Evolutionary conservation across 2,113 vertebrate genomes (phyloP).

Genomic region (Podilymbus podiceps): DNA sequence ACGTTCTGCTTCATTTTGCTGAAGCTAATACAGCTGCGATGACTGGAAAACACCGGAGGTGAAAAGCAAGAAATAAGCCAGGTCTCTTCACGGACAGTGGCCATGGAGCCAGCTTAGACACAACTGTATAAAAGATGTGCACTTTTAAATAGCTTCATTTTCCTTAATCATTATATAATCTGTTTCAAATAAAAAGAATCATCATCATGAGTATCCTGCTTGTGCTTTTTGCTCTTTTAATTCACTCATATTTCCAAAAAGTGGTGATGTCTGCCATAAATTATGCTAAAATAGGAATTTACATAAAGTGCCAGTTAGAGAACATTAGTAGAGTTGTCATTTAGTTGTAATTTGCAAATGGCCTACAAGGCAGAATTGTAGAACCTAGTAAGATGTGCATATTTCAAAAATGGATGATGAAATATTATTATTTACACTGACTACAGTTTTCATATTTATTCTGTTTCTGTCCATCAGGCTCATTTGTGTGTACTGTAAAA

Average conservation of each 20-base stretch:
- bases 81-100: not conserved
- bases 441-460: not conserved
- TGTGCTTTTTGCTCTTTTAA: not conserved
- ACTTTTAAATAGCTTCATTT: not conserved
- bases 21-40: not conserved
- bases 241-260: not conserved
- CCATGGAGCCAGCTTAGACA: not conserved
- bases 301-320: not conserved
- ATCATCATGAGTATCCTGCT: rapidly evolving
- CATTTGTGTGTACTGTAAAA: not conserved
- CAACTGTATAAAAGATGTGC: not conserved
- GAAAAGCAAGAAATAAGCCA: not conserved
- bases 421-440: not conserved
- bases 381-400: not conserved
- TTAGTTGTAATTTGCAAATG: not conserved
- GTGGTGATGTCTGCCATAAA: not conserved
- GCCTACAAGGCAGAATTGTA: not conserved
- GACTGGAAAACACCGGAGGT: not conserved
- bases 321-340: not conserved
- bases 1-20: not conserved
- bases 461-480: not conserved
- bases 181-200: not conserved
- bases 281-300: not conserved
- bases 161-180: not conserved
- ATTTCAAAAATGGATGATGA: not conserved